phyloP scores from a whole-genome alignment of 2,797 vertebrate species.

The Prionace glauca region DNA sequence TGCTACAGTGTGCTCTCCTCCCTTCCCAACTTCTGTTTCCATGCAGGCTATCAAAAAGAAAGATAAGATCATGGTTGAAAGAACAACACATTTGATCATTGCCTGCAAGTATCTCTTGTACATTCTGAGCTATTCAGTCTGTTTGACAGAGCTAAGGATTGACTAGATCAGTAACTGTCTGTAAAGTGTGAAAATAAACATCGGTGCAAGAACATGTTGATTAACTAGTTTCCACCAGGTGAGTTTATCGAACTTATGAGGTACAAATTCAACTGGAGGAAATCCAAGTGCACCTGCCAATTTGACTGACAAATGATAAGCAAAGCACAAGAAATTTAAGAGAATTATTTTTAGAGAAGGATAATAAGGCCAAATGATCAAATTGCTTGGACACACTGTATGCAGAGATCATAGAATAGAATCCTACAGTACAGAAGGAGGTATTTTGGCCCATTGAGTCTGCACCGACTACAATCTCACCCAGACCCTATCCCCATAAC shows the following conservation, averaged over 20 bases:
- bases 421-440: too few species aligned
- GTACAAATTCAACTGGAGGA: background rate
- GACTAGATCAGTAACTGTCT: background rate
- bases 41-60: background rate
- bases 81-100: background rate
- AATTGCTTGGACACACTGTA: background rate
- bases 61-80: background rate
- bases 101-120: background rate
- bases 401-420: too few species aligned
- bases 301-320: background rate
- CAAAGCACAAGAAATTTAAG: background rate
- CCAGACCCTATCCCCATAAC: too few species aligned
- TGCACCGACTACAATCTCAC: too few species aligned
- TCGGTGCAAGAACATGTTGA: background rate
- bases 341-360: background rate
- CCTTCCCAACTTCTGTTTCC: background rate
- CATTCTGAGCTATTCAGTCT: background rate
- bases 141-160: background rate
- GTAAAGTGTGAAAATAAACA: background rate
- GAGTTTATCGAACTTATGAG: background rate
- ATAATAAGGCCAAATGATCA: background rate
- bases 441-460: too few species aligned
- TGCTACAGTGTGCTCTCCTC: background rate
- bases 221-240: background rate
- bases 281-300: constrained; percentile 9